Evolutionary conservation across 64 coral and sea anemone genomes (phyloP), one percentile per base, ranked within the genome.

Genomic region (Pocillopora verrucosa): DNA sequence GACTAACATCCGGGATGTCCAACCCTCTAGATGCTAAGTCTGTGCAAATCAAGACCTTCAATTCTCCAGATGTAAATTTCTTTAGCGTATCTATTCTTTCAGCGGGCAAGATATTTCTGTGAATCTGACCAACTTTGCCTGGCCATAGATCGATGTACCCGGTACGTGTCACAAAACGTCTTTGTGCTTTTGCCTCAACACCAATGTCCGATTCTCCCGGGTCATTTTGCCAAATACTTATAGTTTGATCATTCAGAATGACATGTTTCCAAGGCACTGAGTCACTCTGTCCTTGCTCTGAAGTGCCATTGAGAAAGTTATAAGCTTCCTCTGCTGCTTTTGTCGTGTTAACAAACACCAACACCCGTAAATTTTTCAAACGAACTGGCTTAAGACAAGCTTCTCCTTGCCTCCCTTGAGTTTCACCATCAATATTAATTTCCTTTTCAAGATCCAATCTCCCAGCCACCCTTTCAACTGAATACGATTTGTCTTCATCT

Each of bases 21-120:
- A 98, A 64, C 16, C 96, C 96, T 68, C 96, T 80, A 60, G 96
- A 98, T 15, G 90, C 96, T n/a, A 98, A 24, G 82, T 98, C 96
- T 26, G 96, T 98, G 80, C 93, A 90, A 16, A 95, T 76, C 72
- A 98, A 94, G 57, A 98, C 93, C 10, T 87, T 72, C 36, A 93
- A 16, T 64, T 98, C 64, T 64, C 85, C 92, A 34, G 59, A 62
- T 41, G 76, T 98, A 20, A 98, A 94, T 61, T 77, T 90, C 20
- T 89, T 45, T 37, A 98, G n/a, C 25, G 84, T 90, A 13, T 89
- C 73, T 35, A 79, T 74, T 75, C 95, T 94, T 35, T 94, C 68
- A 88, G 87, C 36, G 11, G 94, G 13, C 10, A 89, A 79, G 35
- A 98, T 78, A 5, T 91, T 74, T 37, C 88, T 91, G 74, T 98